phyloP scores from a whole-genome alignment of 2,113 vertebrate genomes.

The Nyctibius bracteatus region DNA sequence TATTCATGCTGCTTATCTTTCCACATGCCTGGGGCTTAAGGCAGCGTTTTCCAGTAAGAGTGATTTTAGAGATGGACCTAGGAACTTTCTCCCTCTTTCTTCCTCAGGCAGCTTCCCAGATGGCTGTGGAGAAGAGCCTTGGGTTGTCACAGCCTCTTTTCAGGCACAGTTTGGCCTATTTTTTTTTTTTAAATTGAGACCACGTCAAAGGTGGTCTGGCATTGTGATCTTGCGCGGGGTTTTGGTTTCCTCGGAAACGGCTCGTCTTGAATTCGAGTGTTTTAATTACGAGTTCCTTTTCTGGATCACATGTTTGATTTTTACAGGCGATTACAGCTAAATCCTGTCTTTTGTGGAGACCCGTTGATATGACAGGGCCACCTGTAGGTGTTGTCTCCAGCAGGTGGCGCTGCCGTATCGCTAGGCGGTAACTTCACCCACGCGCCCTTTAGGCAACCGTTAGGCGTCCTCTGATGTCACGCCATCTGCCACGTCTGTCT shows the following conservation, averaged over 20 bases:
- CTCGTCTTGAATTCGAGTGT: not conserved
- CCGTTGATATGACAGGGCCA: too few species aligned
- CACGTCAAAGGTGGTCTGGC: not conserved
- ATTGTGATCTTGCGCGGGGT: not conserved
- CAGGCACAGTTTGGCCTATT: not conserved
- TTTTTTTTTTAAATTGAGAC: not conserved
- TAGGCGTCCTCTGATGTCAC: too few species aligned
- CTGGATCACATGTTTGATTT: not conserved
- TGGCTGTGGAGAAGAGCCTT: rapidly evolving
- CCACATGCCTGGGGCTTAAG: not conserved
- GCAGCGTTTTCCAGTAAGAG: not conserved
- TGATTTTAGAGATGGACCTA: not conserved
- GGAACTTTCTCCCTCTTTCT: not conserved
- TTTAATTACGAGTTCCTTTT: not conserved
- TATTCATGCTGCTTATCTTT: not conserved
- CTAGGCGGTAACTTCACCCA: too few species aligned
- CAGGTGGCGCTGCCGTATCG: too few species aligned
- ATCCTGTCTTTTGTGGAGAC: not conserved
- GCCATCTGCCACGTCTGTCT: rapidly evolving
- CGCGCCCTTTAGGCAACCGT: too few species aligned
- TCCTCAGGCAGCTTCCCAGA: not conserved
- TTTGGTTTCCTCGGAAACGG: not conserved
- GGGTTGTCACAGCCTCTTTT: not conserved
- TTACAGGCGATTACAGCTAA: not conserved
- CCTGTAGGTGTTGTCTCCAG: too few species aligned